A percentile compares a stretch with the other conserved stretches of the same genome.
phyloP scores from a whole-genome alignment of 2,797 vertebrate genomes.

The Leuciscus waleckii region DNA sequence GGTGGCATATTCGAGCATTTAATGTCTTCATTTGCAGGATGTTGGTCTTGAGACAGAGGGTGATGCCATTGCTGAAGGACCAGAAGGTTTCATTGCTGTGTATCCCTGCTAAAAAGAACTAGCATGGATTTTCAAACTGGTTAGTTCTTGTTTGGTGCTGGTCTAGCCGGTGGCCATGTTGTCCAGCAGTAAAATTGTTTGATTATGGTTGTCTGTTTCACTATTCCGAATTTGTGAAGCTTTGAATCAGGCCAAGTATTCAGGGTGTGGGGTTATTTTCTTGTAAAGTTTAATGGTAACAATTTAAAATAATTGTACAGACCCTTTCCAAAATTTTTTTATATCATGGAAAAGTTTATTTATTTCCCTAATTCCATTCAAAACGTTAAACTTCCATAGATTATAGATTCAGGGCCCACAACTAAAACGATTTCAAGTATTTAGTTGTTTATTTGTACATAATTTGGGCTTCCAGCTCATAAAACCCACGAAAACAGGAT shows the following conservation, averaged over 20 bases:
- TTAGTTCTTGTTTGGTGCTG: neutral
- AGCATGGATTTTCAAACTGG: neutral
- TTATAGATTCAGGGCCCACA: too few relatives aligned
- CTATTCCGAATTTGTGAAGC: neutral
- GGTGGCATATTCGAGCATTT: conserved; percentile 38
- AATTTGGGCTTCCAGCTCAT: too few relatives aligned
- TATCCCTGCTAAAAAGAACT: neutral
- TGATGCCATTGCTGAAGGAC: neutral
- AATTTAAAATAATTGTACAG: neutral
- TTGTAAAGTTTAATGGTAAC: neutral
- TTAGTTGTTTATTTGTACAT: too few relatives aligned
- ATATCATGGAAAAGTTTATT: too few relatives aligned
- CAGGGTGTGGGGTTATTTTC: neutral
- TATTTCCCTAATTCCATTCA: too few relatives aligned
- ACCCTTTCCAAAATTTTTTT: too few relatives aligned
- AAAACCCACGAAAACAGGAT: too few relatives aligned
- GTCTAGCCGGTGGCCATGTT: neutral
- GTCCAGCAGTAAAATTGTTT: neutral
- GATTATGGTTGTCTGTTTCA: neutral
- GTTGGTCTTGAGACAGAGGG: neutral
- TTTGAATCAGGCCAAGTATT: neutral
- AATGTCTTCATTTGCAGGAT: conserved; percentile 3
- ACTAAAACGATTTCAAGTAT: too few relatives aligned
- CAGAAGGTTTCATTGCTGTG: neutral
- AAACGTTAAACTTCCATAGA: too few relatives aligned